A percentile compares a stretch with the other conserved stretches of the same genome.
These are phyloP conservation scores for Centropristis striata DNA, from an alignment of 2,113 vertebrate species.

Conservation along the genomic window DNA sequence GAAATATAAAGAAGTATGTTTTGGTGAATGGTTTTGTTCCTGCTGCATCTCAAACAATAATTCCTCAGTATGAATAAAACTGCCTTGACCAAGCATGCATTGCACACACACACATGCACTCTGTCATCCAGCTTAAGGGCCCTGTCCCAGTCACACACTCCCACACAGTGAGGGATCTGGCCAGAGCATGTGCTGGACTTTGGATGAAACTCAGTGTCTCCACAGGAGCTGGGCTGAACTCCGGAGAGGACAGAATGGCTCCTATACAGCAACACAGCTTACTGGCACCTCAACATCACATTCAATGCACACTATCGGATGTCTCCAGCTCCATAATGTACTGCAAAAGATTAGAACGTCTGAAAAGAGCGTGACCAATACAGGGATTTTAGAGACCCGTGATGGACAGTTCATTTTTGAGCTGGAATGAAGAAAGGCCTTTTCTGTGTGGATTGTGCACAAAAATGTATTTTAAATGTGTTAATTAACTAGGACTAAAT, in stretches of 20 bases:
- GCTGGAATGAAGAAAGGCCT: too few species aligned
- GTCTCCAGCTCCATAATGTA: constrained; percentile 6
- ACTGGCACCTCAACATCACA: constrained; percentile 31
- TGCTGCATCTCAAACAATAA: constrained; percentile 34
- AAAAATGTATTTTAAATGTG: too few species aligned
- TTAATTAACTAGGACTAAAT: too few species aligned
- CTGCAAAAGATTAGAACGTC: not conserved
- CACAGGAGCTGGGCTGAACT: constrained; percentile 53
- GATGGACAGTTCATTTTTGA: too few species aligned
- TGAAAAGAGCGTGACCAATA: too few species aligned
- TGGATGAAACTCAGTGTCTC: constrained; percentile 74
- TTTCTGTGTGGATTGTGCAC: too few species aligned
- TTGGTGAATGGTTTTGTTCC: not conserved
- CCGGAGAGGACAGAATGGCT: constrained; percentile 56
- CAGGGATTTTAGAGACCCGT: too few species aligned
- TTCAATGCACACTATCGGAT: not conserved
- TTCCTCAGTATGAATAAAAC: constrained; percentile 18
- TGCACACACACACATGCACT: not conserved
- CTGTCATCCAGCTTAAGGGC: constrained; percentile 34
- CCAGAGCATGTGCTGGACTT: constrained; percentile 75
- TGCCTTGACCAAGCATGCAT: constrained; percentile 15
- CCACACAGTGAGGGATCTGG: constrained; percentile 58
- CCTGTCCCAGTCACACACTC: constrained; percentile 42
- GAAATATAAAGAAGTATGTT: not conserved
- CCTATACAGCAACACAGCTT: constrained; percentile 38